Percentiles rank a stretch among this genome's conserved stretches.
Conservation (phyloP, 2,888 invertebrate species). For the Neelides folsomi region DNA sequence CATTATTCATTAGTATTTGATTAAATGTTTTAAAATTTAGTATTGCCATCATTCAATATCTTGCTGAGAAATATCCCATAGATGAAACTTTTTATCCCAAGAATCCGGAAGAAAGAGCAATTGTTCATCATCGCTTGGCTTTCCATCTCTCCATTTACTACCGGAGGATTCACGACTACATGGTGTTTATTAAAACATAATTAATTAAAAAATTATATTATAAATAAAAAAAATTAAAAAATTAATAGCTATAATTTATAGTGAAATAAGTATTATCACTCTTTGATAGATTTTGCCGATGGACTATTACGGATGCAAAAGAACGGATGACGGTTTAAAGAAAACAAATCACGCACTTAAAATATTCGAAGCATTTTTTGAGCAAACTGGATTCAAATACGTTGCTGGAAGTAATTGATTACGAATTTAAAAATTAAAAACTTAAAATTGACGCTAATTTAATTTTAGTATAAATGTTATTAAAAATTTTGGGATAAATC, state of each 20-base stretch:
- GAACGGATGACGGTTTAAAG: conserved; percentile 53
- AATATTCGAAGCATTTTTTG: conserved; percentile 54
- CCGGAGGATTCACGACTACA: conserved; percentile 53
- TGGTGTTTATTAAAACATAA: conserved; percentile 40
- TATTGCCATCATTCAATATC: conserved; percentile 52
- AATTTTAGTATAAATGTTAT: background rate
- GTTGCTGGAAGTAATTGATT: conserved; percentile 47
- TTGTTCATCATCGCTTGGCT: conserved; percentile 62
- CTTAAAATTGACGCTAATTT: background rate
- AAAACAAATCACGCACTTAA: conserved; percentile 53
- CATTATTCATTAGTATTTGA: no score
- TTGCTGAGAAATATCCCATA: conserved; percentile 59
- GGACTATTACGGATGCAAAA: conserved; percentile 54
- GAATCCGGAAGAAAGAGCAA: conserved; percentile 48
- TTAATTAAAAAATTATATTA: background rate
- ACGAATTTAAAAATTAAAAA: background rate
- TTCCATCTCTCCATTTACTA: conserved; percentile 66
- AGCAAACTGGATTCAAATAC: conserved; percentile 48
- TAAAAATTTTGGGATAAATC: no score
- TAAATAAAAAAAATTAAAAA: no score
- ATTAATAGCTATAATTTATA: background rate
- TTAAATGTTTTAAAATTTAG: no score
- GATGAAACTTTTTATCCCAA: conserved; percentile 55
- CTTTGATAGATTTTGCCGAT: conserved; percentile 21
- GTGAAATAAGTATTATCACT: no score